phyloP scores from a whole-genome alignment of 2,113 vertebrate genomes.

The Planiliza haematocheilus region DNA sequence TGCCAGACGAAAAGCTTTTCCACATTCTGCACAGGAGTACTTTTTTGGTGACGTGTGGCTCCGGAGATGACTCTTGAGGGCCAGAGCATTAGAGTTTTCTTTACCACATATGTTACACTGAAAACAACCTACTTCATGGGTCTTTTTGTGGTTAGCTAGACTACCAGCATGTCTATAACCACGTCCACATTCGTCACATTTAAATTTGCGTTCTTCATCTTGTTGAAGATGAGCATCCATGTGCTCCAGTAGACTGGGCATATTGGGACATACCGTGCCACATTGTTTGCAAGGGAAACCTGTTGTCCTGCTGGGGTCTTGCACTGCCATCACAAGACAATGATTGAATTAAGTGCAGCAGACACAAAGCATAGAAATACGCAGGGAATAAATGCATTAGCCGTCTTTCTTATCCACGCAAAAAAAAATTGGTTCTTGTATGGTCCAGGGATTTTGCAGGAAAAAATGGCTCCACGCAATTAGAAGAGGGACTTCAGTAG shows the following conservation, averaged over 20 bases:
- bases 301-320: conserved; percentile 70
- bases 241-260: conserved; percentile 79
- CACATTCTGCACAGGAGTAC: conserved; percentile 79
- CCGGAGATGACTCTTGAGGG: conserved; percentile 84
- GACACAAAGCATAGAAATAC: conserved; percentile 44
- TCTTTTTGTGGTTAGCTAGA: conserved; percentile 89
- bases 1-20: conserved; percentile 82
- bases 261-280: conserved; percentile 70
- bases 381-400: conserved; percentile 60
- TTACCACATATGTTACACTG: conserved; percentile 83
- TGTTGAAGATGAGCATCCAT: conserved; percentile 68
- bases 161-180: conserved; percentile 91
- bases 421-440: conserved; percentile 27
- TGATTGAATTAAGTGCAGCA: conserved; percentile 34
- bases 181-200: conserved; percentile 88
- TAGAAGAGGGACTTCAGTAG: conserved; percentile 6
- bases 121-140: conserved; percentile 87
- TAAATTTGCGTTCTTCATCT: conserved; percentile 85
- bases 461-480: conserved; percentile 38
- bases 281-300: conserved; percentile 80
- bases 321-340: conserved; percentile 70
- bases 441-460: conserved; percentile 36
- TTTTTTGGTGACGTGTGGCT: conserved; percentile 83
- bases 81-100: conserved; percentile 84
- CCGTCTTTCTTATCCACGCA: conserved; percentile 44